Conservation (phyloP, 2,888 invertebrate species). For the Tetanocera ferruginea region DNA sequence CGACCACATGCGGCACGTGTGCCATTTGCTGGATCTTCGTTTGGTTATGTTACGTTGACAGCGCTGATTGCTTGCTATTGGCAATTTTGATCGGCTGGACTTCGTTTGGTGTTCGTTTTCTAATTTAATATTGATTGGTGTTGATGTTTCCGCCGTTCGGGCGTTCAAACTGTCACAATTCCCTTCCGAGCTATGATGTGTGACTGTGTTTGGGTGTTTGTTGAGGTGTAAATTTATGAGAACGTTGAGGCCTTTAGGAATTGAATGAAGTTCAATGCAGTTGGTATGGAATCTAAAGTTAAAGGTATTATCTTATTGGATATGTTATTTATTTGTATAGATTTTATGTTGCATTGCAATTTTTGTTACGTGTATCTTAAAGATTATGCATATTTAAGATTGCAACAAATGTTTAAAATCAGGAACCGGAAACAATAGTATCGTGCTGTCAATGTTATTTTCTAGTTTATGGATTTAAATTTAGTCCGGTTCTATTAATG, state of each 20-base stretch:
- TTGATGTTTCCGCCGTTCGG: constrained; percentile 50
- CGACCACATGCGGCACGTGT: constrained; percentile 4
- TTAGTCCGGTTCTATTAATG: too few relatives aligned
- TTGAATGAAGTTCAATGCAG: background rate
- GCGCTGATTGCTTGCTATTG: constrained; percentile 39
- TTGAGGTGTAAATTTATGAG: constrained; percentile 62
- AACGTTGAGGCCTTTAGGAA: constrained; percentile 51
- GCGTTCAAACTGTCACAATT: constrained; percentile 48
- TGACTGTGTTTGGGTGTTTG: constrained; percentile 42
- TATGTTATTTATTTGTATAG: too few relatives aligned
- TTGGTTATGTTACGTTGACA: constrained; percentile 27
- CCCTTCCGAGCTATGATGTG: constrained; percentile 49
- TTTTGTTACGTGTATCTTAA: too few relatives aligned
- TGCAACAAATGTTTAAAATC: too few relatives aligned
- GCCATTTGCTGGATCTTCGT: constrained; percentile 1
- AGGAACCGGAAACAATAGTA: too few relatives aligned
- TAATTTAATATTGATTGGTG: constrained; percentile 58
- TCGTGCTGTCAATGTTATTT: too few relatives aligned
- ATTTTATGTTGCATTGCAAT: too few relatives aligned
- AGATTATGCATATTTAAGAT: too few relatives aligned
- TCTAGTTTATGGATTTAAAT: too few relatives aligned
- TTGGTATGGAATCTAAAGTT: too few relatives aligned
- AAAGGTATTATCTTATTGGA: too few relatives aligned
- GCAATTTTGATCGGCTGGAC: constrained; percentile 22
- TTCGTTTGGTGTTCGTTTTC: constrained; percentile 38